Conservation (phyloP, 2,797 vertebrate genomes). For the Synanceia verrucosa region DNA sequence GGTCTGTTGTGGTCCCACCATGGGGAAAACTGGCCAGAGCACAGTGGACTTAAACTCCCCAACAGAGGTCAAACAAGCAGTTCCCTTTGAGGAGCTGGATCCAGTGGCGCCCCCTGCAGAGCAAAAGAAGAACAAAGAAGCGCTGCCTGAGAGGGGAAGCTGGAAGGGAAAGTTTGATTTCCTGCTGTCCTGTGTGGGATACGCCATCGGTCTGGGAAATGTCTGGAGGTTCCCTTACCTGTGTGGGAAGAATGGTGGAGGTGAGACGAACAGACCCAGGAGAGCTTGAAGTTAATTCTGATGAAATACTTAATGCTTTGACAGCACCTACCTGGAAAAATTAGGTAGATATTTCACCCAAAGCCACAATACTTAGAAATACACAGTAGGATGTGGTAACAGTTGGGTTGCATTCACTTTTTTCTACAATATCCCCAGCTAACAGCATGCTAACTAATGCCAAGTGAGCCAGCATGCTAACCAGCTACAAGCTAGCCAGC, state of each 20-base stretch:
- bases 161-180: slow-evolving; percentile 97
- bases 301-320: background rate
- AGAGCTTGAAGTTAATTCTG: background rate
- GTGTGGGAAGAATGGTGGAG: slow-evolving; percentile 94
- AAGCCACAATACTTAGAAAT: background rate
- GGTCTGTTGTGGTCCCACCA: slow-evolving; percentile 56
- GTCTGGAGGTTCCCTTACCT: slow-evolving; percentile 96
- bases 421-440: background rate
- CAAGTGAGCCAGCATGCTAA: background rate
- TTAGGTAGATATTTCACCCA: background rate
- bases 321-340: too few relatives aligned
- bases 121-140: slow-evolving; percentile 73
- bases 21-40: slow-evolving; percentile 88
- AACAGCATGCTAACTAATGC: background rate
- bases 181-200: slow-evolving; percentile 91
- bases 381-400: background rate
- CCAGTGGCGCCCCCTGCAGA: slow-evolving; percentile 22
- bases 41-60: slow-evolving; percentile 88
- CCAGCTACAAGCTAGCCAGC: too few relatives aligned
- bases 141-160: slow-evolving; percentile 85
- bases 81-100: slow-evolving; percentile 79
- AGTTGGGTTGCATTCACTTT: background rate
- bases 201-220: slow-evolving; percentile 92
- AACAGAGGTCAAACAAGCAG: slow-evolving; percentile 83
- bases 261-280: slow-evolving; percentile 5